Evolutionary conservation across 2,113 vertebrate species (phyloP).

Genomic region (Perccottus glenii): DNA sequence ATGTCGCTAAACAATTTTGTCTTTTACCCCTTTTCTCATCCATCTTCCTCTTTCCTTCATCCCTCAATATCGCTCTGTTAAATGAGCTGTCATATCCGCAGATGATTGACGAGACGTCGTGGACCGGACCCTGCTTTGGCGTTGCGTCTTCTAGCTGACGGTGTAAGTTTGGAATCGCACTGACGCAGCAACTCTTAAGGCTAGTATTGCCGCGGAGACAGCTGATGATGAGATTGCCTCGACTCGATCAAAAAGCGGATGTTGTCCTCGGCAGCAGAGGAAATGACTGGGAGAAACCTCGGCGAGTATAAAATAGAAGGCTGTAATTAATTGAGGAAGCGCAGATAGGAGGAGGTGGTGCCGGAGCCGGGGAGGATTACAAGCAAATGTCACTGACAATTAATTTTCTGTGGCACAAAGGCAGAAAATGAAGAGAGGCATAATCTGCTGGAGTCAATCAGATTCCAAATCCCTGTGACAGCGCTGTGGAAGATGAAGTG

Average conservation of each 20-base stretch:
- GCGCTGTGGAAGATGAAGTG: conserved; percentile 65
- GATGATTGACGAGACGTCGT: conserved; percentile 55
- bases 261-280: conserved; percentile 48
- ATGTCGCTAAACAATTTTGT: neutral
- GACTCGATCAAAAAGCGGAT: conserved; percentile 47
- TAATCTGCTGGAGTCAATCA: conserved; percentile 74
- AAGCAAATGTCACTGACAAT: conserved; percentile 71
- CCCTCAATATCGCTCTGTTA: conserved; percentile 6
- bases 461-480: conserved; percentile 68
- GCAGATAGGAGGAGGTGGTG: conserved; percentile 34
- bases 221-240: conserved; percentile 60
- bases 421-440: conserved; percentile 61
- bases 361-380: conserved; percentile 38
- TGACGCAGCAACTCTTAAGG: conserved; percentile 56
- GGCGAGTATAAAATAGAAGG: conserved; percentile 36
- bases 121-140: conserved; percentile 24
- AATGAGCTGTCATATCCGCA: conserved; percentile 34
- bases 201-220: conserved; percentile 36
- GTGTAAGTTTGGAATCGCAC: conserved; percentile 40
- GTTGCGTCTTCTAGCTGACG: conserved; percentile 27
- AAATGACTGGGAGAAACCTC: conserved; percentile 47
- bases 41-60: neutral
- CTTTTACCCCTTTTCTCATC: neutral
- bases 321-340: conserved; percentile 61
- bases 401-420: conserved; percentile 66